Evolutionary conservation across 2,113 vertebrate species (phyloP).

Genomic region (Chunga burmeisteri): DNA sequence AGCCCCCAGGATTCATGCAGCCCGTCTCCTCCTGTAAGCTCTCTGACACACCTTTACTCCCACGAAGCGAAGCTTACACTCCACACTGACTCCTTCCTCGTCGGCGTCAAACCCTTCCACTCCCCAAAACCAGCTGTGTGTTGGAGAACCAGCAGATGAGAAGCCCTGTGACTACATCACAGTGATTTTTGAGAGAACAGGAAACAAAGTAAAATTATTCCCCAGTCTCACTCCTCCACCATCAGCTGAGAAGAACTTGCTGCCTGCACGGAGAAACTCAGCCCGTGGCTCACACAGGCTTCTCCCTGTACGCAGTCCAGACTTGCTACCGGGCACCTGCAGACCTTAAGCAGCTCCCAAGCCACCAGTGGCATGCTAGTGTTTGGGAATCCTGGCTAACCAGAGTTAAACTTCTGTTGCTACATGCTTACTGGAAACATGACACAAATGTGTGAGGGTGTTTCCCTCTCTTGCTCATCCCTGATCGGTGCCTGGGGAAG

Average conservation of each 20-base stretch:
- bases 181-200: not conserved
- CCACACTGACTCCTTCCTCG: not conserved
- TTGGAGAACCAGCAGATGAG: not conserved
- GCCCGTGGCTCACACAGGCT: not conserved
- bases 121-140: not conserved
- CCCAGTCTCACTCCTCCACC: not conserved
- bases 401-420: not conserved
- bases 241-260: not conserved
- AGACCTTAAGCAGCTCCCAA: not conserved
- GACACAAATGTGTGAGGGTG: accelerated
- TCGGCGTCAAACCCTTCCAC: not conserved
- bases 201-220: not conserved
- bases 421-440: not conserved
- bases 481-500: not conserved
- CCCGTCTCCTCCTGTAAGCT: not conserved
- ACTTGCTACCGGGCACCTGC: not conserved
- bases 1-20: not conserved
- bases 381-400: not conserved
- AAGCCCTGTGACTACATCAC: not conserved
- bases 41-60: not conserved
- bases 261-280: not conserved
- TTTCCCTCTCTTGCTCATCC: not conserved
- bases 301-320: not conserved
- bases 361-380: not conserved
- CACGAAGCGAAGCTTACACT: not conserved